phyloP scores from a whole-genome alignment of 1,140 invertebrate genomes.

The Drosophila triauraria region DNA sequence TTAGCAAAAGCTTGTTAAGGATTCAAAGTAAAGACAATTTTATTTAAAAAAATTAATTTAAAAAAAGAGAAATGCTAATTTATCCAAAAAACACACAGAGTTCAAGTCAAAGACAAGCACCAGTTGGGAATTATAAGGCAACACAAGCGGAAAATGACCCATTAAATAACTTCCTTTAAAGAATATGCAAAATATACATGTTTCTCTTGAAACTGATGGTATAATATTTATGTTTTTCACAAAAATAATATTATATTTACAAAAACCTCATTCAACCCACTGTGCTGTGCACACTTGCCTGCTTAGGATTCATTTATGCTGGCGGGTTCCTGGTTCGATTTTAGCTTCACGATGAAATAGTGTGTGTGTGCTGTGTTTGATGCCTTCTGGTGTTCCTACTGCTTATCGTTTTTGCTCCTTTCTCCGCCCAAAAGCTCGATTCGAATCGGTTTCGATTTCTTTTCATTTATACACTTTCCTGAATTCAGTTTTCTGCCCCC shows the following conservation, averaged over 20 bases:
- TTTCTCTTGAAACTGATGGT: no score
- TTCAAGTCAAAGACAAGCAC: no score
- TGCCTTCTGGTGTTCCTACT: slow-evolving; percentile 35
- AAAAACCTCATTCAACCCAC: slow-evolving; percentile 1
- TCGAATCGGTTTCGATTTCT: slow-evolving; percentile 79
- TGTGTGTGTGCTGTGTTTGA: slow-evolving; percentile 7
- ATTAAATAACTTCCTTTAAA: no score
- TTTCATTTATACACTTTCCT: slow-evolving; percentile 82
- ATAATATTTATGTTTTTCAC: no score
- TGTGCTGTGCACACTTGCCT: slow-evolving; percentile 41
- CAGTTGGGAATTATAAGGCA: no score
- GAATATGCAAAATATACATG: no score
- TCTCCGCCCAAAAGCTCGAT: slow-evolving; percentile 10
- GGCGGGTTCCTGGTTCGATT: slow-evolving; percentile 38
- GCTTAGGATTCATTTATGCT: slow-evolving; percentile 80
- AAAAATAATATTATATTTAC: not conserved
- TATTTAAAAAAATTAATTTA: no score
- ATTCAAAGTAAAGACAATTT: no score
- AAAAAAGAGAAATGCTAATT: no score
- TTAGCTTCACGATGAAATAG: slow-evolving; percentile 21
- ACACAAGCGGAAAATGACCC: no score
- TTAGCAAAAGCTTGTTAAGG: no score
- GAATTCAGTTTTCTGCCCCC: slow-evolving; percentile 33
- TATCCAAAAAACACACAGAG: no score
- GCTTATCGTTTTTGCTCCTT: slow-evolving; percentile 59